phyloP scores from a whole-genome alignment of 2,113 vertebrate genomes.

The Periophthalmodon schlosseri region DNA sequence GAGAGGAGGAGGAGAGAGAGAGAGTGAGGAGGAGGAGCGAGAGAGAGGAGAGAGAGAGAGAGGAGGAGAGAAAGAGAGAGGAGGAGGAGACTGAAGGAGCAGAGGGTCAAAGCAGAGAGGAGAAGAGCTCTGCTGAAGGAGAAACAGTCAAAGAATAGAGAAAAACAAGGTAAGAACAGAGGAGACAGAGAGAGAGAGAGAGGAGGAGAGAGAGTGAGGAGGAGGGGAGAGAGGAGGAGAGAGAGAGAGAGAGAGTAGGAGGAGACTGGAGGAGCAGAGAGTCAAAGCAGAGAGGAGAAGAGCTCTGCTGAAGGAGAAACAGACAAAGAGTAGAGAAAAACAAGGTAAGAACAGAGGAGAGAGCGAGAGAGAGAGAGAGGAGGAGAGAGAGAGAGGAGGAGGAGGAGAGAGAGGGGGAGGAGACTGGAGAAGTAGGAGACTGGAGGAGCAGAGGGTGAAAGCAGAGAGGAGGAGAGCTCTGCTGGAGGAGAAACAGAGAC shows the following conservation, averaged over 20 bases:
- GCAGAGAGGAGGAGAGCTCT: slow-evolving; percentile 86
- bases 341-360: slow-evolving; percentile 79
- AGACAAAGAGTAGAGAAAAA: slow-evolving; percentile 93
- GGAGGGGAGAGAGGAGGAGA: no score
- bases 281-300: slow-evolving; percentile 88
- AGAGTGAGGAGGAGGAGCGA: not conserved
- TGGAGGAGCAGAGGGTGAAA: slow-evolving; percentile 92
- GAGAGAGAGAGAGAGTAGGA: slow-evolving; percentile 78
- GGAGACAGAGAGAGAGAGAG: no score
- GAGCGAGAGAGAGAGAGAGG: slow-evolving; percentile 54
- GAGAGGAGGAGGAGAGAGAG: no score
- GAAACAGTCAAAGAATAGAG: slow-evolving; percentile 89
- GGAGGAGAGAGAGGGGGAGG: slow-evolving; percentile 54
- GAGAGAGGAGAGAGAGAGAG: no score
- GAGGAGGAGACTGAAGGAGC: slow-evolving; percentile 87
- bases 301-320: slow-evolving; percentile 87
- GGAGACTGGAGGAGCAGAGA: slow-evolving; percentile 90
- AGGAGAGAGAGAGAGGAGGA: slow-evolving; percentile 77
- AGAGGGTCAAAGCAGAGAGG: slow-evolving; percentile 88
- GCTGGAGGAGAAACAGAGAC: slow-evolving; percentile 91
- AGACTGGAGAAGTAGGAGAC: slow-evolving; percentile 83
- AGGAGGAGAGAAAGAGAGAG: slow-evolving; percentile 68
- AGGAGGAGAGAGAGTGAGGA: slow-evolving; percentile 66
- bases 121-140: slow-evolving; percentile 87
- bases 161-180: slow-evolving; percentile 88